Evolutionary conservation across 2,797 vertebrate species (phyloP).

Genomic region (Phalloptychus januarius): DNA sequence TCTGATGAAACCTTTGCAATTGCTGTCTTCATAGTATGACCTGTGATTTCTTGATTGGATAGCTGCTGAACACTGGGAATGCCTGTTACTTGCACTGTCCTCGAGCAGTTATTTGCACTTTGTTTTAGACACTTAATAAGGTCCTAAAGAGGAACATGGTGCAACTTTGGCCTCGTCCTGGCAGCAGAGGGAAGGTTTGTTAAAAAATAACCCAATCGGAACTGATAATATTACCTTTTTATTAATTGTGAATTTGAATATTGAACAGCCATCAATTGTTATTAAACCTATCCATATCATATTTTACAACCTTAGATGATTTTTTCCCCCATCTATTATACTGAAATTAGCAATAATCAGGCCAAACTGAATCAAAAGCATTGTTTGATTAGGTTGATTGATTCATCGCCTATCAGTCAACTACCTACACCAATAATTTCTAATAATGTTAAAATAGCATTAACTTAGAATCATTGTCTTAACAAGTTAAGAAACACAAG

Average conservation of each 20-base stretch:
- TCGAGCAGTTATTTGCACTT: neutral
- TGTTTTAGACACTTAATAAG: neutral
- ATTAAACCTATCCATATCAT: neutral
- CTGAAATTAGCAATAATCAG: neutral
- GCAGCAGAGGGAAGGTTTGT: neutral
- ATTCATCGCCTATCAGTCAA: neutral
- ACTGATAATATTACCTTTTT: neutral
- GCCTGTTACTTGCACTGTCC: neutral
- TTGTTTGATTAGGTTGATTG: neutral
- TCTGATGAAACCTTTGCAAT: conserved; percentile 10
- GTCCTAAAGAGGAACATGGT: neutral
- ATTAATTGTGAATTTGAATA: neutral
- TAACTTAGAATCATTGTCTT: neutral
- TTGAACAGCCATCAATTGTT: neutral
- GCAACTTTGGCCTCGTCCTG: neutral
- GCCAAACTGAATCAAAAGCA: neutral
- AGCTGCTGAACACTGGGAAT: neutral
- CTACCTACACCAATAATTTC: neutral
- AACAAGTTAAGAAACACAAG: neutral
- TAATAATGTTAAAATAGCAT: neutral
- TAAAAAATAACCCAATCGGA: neutral
- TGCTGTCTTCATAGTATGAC: neutral
- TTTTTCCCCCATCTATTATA: neutral
- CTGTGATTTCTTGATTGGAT: conserved; percentile 1
- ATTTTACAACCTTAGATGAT: neutral